Evolutionary conservation across 2,888 invertebrate species (phyloP).

Genomic region (Endotricha flammealis): DNA sequence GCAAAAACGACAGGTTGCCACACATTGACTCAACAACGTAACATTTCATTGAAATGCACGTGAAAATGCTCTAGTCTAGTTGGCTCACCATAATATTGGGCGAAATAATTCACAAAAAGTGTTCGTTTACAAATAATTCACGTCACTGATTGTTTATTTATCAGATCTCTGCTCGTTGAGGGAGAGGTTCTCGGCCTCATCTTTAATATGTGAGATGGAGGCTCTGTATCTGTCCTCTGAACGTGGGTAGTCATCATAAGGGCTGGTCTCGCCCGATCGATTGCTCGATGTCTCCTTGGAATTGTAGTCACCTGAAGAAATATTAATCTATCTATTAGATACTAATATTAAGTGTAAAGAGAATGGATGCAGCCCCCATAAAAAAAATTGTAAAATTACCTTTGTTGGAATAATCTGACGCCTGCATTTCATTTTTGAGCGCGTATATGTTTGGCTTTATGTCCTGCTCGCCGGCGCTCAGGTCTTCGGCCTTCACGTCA

Average conservation of each 20-base stretch:
- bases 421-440: constrained; percentile 71
- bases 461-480: constrained; percentile 65
- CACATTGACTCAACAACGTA: no score
- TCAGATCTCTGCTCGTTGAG: constrained; percentile 74
- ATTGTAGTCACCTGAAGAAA: constrained; percentile 49
- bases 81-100: constrained; percentile 1
- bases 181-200: constrained; percentile 73
- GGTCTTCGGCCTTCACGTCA: constrained; percentile 70
- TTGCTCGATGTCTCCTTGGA: constrained; percentile 63
- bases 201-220: constrained; percentile 64
- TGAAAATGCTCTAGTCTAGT: no score
- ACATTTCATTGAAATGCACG: no score
- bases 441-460: constrained; percentile 72
- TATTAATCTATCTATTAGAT: no score
- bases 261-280: constrained; percentile 65
- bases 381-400: constrained; percentile 42
- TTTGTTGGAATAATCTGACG: constrained; percentile 71
- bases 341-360: no score
- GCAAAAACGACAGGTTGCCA: no score
- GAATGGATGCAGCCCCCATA: background rate
- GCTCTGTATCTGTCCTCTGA: constrained; percentile 63
- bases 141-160: constrained; percentile 51
- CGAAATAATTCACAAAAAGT: background rate
- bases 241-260: constrained; percentile 66
- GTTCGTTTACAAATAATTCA: background rate